A percentile compares a stretch with the other conserved stretches of the same genome.
These are phyloP conservation scores for Leptinotarsa defecta DNA, from an alignment of 1,140 invertebrate genomes.

Conservation along the genomic window DNA sequence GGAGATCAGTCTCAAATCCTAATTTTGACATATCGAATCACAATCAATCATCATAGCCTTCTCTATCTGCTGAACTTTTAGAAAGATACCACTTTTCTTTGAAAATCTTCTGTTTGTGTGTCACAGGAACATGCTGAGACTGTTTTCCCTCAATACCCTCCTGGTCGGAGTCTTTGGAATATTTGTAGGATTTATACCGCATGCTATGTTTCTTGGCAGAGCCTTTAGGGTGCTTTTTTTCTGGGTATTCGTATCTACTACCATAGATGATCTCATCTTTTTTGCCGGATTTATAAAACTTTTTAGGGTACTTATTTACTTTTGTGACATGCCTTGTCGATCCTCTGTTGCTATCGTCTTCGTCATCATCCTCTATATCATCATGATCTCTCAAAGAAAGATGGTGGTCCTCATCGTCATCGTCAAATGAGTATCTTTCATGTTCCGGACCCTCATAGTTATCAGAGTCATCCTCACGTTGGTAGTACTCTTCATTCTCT, in stretches of 20 bases:
- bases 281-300: constrained; percentile 27
- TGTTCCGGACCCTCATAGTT: constrained; percentile 8
- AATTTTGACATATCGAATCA: no score
- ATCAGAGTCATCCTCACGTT: constrained; percentile 30
- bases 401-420: constrained; percentile 27
- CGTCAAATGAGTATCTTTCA: constrained; percentile 21
- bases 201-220: constrained; percentile 28
- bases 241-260: constrained; percentile 26
- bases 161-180: constrained; percentile 28
- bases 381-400: constrained; percentile 13
- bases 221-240: constrained; percentile 20
- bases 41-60: constrained; percentile 6
- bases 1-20: no score
- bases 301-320: constrained; percentile 28
- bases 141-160: constrained; percentile 41
- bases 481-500: constrained; percentile 1
- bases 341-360: constrained; percentile 35
- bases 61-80: constrained; percentile 30
- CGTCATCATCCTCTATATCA: constrained; percentile 29
- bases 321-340: constrained; percentile 24
- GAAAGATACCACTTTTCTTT: constrained; percentile 49
- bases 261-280: constrained; percentile 28
- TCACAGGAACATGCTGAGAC: constrained; percentile 45
- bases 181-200: constrained; percentile 27
- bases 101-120: constrained; percentile 46